Conservation (phyloP, 2,113 vertebrate genomes). For the Formicarius rufipectus region DNA sequence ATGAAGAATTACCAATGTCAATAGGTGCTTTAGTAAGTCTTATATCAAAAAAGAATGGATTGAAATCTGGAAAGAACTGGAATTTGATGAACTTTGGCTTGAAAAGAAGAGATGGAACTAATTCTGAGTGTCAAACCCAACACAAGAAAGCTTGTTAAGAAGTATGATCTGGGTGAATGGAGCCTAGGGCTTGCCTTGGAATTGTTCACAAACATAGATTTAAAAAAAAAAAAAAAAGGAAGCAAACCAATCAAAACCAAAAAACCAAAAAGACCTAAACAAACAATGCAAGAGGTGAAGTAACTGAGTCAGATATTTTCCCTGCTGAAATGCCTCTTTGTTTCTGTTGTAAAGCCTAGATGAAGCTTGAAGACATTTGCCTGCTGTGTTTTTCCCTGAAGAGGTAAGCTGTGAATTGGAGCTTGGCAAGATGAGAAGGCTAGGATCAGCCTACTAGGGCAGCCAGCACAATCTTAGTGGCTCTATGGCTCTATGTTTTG, state of each 20-base stretch:
- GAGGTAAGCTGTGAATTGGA: neutral
- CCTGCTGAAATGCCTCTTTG: neutral
- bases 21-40: neutral
- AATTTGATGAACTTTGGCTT: neutral
- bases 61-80: neutral
- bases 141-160: neutral
- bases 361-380: neutral
- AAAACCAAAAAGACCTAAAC: too few relatives aligned
- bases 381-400: neutral
- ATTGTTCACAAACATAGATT: neutral
- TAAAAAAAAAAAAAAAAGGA: neutral
- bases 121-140: neutral
- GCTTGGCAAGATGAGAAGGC: neutral
- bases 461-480: neutral
- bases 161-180: neutral
- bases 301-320: neutral
- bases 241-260: too few relatives aligned
- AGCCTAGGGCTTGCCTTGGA: neutral
- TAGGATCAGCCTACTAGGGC: neutral
- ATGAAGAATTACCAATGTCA: neutral
- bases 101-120: neutral
- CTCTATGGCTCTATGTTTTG: accelerated
- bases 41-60: neutral
- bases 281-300: neutral
- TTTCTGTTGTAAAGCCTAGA: neutral